phyloP scores from a whole-genome alignment of 1,140 invertebrate species.

The Penaeus vannamei region DNA sequence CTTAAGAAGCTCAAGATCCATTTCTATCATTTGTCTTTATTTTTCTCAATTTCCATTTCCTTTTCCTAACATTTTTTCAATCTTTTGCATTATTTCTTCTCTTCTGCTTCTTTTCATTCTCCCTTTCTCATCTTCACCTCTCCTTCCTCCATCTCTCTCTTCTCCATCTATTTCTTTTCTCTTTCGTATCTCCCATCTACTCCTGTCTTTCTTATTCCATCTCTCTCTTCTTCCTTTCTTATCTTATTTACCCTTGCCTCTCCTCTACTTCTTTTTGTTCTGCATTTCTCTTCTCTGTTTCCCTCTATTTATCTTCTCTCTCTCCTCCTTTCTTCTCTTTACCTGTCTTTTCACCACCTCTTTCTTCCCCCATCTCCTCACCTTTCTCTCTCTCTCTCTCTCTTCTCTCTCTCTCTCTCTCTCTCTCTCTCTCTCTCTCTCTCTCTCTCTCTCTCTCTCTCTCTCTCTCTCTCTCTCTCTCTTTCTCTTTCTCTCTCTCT shows the following conservation, averaged over 20 bases:
- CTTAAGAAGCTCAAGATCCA: too few species aligned
- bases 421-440: conserved; percentile 45
- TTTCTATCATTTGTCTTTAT: too few species aligned
- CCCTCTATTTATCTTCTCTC: neutral
- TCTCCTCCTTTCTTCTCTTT: conserved; percentile 6
- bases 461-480: conserved; percentile 4
- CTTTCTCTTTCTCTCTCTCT: neutral
- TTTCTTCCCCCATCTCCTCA: neutral
- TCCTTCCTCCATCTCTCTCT: too few species aligned
- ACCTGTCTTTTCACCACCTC: neutral
- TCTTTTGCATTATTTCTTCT: too few species aligned
- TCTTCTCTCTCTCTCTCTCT: conserved; percentile 36
- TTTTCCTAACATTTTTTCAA: too few species aligned
- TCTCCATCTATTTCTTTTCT: too few species aligned
- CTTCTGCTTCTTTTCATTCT: too few species aligned
- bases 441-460: conserved; percentile 36
- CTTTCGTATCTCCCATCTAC: too few species aligned
- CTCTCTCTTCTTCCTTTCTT: neutral
- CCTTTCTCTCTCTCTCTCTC: neutral
- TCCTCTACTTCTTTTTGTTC: neutral
- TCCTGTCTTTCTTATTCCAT: too few species aligned
- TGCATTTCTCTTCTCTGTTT: neutral
- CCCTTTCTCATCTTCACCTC: too few species aligned
- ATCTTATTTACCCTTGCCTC: neutral
- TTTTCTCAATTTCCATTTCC: too few species aligned